Evolutionary conservation across 2,797 vertebrate genomes (phyloP).

Genomic region (Xenops minutus): DNA sequence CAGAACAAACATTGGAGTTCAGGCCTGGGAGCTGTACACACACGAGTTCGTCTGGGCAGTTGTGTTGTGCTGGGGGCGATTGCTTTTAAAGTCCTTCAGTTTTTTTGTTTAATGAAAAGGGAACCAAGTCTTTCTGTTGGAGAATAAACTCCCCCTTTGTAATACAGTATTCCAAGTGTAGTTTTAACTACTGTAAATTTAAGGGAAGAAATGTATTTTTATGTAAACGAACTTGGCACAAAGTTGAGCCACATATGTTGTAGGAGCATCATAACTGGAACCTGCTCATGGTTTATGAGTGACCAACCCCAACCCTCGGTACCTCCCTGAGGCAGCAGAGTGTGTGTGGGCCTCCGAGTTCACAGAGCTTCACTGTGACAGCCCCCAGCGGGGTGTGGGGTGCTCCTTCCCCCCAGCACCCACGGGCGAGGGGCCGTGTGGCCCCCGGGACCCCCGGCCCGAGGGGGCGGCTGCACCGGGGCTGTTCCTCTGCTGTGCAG

Average conservation of each 20-base stretch:
- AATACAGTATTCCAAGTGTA: background rate
- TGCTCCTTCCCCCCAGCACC: background rate
- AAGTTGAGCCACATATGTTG: background rate
- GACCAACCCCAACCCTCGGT: background rate
- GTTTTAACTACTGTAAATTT: constrained; percentile 47
- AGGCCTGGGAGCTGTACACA: constrained; percentile 45
- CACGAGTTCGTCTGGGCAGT: constrained; percentile 6
- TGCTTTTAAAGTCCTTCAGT: constrained; percentile 37
- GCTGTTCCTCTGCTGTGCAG: constrained; percentile 15
- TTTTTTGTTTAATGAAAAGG: background rate
- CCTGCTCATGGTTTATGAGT: background rate
- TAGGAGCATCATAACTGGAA: background rate
- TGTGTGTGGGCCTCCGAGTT: background rate
- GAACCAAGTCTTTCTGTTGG: constrained; percentile 14
- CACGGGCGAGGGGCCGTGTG: background rate
- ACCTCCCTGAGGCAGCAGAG: background rate
- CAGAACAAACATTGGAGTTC: constrained; percentile 66
- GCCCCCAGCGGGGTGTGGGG: rapidly evolving
- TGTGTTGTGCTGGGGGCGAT: constrained; percentile 37
- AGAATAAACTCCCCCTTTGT: constrained; percentile 30
- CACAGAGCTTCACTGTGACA: background rate
- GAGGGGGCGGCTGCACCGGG: background rate
- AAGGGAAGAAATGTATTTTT: constrained; percentile 47
- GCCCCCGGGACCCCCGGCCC: background rate
- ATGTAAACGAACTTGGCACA: constrained; percentile 10